Evolutionary conservation across 2,888 invertebrate genomes (phyloP).

Genomic region (Helobdella robusta): DNA sequence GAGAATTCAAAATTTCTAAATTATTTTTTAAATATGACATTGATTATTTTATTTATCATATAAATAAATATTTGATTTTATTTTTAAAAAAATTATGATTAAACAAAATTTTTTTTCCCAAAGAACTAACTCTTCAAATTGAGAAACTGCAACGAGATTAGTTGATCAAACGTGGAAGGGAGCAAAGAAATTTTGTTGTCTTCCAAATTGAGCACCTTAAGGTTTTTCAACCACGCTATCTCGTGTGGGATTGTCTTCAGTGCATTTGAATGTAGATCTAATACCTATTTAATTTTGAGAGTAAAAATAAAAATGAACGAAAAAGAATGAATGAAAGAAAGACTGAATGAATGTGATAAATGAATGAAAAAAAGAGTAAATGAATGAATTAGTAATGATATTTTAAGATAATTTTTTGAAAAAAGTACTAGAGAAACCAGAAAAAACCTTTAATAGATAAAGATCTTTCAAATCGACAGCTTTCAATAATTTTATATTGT

Average conservation of each 20-base stretch:
- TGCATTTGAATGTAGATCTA: conserved; percentile 65
- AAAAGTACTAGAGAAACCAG: not conserved
- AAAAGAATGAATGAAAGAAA: not conserved
- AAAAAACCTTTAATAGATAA: conserved; percentile 57
- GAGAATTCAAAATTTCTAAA: too few relatives aligned
- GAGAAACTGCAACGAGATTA: conserved; percentile 27
- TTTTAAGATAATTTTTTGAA: too few relatives aligned
- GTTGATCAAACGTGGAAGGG: conserved; percentile 23
- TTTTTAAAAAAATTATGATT: too few relatives aligned
- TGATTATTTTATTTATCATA: too few relatives aligned
- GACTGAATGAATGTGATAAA: too few relatives aligned
- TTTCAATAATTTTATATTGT: conserved; percentile 61
- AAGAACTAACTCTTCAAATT: conserved; percentile 17
- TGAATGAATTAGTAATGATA: too few relatives aligned
- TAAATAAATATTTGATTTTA: too few relatives aligned
- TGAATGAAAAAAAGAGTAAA: too few relatives aligned
- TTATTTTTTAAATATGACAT: too few relatives aligned
- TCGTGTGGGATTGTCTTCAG: conserved; percentile 62
- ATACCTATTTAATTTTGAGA: conserved; percentile 53
- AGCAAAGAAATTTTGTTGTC: conserved; percentile 29
- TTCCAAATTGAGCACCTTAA: conserved; percentile 30
- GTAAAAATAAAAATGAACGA: not conserved
- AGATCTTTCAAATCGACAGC: conserved; percentile 68
- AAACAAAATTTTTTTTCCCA: not conserved
- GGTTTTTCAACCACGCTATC: conserved; percentile 46